These are phyloP conservation scores for Maconellicoccus hirsutus DNA, from an alignment of 1,140 invertebrate species.

Conservation along the genomic window DNA sequence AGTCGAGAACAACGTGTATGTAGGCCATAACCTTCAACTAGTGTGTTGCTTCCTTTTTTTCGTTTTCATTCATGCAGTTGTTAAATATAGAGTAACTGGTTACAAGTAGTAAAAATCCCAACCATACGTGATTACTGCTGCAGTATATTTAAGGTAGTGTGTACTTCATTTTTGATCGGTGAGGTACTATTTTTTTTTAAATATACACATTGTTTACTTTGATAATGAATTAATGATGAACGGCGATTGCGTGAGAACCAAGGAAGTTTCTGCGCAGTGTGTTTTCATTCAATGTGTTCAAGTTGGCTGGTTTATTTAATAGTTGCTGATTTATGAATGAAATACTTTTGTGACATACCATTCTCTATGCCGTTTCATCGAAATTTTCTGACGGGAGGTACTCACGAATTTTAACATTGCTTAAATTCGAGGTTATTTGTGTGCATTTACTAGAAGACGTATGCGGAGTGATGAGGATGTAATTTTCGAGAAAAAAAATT, in stretches of 20 bases:
- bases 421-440: too few relatives aligned
- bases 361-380: background rate
- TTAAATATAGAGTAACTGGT: background rate
- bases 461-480: too few relatives aligned
- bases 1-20: background rate
- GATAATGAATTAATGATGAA: background rate
- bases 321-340: background rate
- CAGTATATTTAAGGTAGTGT: too few relatives aligned
- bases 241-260: background rate
- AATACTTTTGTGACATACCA: background rate
- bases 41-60: conserved; percentile 15
- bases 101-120: too few relatives aligned
- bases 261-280: background rate
- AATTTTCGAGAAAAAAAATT: too few relatives aligned
- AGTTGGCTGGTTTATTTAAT: background rate
- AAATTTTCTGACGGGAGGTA: background rate
- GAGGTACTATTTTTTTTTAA: background rate
- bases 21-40: conserved; percentile 17
- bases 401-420: too few relatives aligned
- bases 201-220: background rate
- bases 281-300: background rate
- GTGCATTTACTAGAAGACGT: too few relatives aligned
- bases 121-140: too few relatives aligned
- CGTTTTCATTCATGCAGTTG: conserved; percentile 9
- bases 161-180: background rate